Conservation (phyloP, 2,113 vertebrate genomes). For the Pluvianellus socialis region DNA sequence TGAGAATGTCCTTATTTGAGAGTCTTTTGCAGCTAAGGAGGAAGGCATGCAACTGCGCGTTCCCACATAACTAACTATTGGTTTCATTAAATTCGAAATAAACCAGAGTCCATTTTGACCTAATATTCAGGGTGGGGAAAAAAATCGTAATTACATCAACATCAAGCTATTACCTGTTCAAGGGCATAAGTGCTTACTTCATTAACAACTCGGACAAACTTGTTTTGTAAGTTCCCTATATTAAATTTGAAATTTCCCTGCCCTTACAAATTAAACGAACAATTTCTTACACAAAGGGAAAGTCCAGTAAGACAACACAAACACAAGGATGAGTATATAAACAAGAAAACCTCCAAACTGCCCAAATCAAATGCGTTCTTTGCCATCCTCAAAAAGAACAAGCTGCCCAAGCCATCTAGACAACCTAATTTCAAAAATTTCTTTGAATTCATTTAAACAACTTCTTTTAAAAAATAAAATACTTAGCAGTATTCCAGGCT, state of each 20-base stretch:
- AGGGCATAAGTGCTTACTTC: constrained; percentile 40
- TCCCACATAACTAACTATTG: not conserved
- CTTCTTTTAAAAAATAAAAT: not conserved
- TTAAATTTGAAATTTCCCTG: constrained; percentile 53
- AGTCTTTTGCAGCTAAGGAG: not conserved
- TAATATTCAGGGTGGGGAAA: constrained; percentile 31
- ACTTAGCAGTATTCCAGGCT: not conserved
- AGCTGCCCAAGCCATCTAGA: not conserved
- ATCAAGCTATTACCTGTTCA: constrained; percentile 62
- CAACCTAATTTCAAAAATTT: not conserved
- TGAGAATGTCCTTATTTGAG: not conserved
- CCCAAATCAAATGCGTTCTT: not conserved
- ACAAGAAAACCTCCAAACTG: not conserved
- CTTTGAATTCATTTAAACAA: not conserved
- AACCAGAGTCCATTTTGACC: constrained; percentile 38
- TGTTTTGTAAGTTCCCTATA: constrained; percentile 53
- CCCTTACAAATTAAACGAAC: constrained; percentile 40
- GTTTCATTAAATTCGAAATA: not conserved
- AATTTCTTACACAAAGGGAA: constrained; percentile 23
- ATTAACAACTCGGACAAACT: constrained; percentile 54
- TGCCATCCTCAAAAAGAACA: not conserved
- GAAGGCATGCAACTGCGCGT: not conserved
- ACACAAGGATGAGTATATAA: not conserved
- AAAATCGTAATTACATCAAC: constrained; percentile 36
- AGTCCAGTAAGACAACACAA: not conserved